phyloP scores from a whole-genome alignment of 2,797 vertebrate species.

The Pteropus rufus region DNA sequence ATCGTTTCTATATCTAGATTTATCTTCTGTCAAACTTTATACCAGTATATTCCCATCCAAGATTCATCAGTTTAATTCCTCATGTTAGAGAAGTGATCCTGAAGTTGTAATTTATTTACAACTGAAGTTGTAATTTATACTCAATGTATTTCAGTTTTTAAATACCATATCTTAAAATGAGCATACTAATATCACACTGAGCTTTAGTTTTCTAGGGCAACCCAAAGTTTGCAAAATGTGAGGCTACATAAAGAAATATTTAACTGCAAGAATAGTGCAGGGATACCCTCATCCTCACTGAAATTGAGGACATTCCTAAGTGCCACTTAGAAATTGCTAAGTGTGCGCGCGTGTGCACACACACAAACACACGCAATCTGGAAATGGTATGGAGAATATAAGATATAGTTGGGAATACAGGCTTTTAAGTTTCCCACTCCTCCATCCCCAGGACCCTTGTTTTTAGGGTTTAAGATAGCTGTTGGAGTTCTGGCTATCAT shows the following conservation, averaged over 20 bases:
- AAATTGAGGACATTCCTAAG: neutral
- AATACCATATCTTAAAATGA: neutral
- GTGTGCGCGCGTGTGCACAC: neutral
- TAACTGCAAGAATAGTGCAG: neutral
- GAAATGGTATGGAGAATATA: neutral
- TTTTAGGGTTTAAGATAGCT: neutral
- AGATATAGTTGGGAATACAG: neutral
- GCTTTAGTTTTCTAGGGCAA: neutral
- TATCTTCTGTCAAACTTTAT: neutral
- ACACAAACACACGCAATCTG: neutral
- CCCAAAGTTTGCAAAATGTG: neutral
- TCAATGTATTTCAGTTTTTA: neutral
- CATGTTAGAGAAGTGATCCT: neutral
- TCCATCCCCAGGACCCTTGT: neutral
- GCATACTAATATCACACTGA: neutral
- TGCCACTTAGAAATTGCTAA: neutral
- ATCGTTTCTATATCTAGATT: neutral
- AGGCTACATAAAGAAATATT: neutral
- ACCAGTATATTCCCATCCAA: neutral
- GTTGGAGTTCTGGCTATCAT: neutral
- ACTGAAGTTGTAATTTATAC: neutral
- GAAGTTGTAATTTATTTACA: neutral
- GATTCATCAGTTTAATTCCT: neutral
- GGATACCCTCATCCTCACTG: neutral
- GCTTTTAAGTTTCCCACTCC: neutral